These are phyloP conservation scores for Mylabris phalerata DNA, from an alignment of 1,140 invertebrate genomes.

Conservation along the genomic window DNA sequence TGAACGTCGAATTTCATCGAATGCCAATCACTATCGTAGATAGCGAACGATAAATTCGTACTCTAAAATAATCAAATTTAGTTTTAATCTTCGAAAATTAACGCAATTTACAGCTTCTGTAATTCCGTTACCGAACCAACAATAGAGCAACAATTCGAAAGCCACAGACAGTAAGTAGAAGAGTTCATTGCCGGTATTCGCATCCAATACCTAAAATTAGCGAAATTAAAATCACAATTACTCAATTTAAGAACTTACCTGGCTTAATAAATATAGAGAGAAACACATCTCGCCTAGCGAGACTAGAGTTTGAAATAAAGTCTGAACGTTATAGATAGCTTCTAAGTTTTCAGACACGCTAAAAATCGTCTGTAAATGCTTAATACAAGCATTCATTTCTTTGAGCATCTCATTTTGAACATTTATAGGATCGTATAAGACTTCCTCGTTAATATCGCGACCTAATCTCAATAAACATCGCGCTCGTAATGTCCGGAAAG, in stretches of 20 bases:
- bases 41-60: conserved; percentile 14
- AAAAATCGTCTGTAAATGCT: conserved; percentile 31
- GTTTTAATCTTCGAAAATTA: conserved; percentile 2
- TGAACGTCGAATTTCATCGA: conserved; percentile 25
- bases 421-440: conserved; percentile 16
- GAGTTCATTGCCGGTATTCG: conserved; percentile 16
- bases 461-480: conserved; percentile 23
- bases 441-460: conserved; percentile 8
- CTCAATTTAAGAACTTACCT: conserved; percentile 15
- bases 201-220: conserved; percentile 23
- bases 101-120: conserved; percentile 27
- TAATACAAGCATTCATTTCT: conserved; percentile 28
- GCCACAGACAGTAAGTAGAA: conserved; percentile 25
- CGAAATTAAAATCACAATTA: conserved; percentile 23
- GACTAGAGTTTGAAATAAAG: conserved; percentile 28
- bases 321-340: conserved; percentile 29
- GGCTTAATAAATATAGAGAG: conserved; percentile 30
- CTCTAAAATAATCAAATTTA: conserved; percentile 27
- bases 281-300: conserved; percentile 33
- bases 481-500: conserved; percentile 28
- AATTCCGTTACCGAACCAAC: conserved; percentile 34
- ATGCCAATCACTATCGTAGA: conserved; percentile 34
- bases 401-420: conserved; percentile 29
- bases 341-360: conserved; percentile 31
- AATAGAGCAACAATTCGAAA: conserved; percentile 30